Conservation (phyloP, 2,113 vertebrate species). For the Rhinolophus ferrumequinum region DNA sequence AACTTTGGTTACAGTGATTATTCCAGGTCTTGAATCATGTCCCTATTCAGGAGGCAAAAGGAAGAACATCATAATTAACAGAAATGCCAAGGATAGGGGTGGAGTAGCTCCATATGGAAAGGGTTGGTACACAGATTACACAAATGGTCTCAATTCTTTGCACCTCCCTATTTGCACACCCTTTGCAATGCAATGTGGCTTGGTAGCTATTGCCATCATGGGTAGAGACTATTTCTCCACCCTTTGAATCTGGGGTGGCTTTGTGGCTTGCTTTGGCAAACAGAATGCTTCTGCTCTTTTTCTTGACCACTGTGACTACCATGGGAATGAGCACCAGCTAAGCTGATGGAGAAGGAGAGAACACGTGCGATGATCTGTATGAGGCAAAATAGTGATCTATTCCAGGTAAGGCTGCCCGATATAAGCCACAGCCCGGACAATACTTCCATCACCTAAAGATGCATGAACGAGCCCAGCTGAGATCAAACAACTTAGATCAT, state of each 20-base stretch:
- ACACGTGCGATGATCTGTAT: not conserved
- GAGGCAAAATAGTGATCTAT: not conserved
- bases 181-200: not conserved
- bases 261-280: not conserved
- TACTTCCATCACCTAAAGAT: not conserved
- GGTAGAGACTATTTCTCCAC: not conserved
- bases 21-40: not conserved
- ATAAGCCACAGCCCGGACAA: not conserved
- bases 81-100: not conserved
- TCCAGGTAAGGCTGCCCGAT: not conserved
- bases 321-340: not conserved
- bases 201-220: not conserved
- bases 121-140: accelerated
- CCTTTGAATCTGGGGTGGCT: not conserved
- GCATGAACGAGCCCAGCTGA: not conserved
- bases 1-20: not conserved
- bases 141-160: not conserved
- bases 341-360: not conserved
- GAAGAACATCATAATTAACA: not conserved
- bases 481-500: not conserved
- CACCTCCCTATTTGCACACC: not conserved
- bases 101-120: not conserved
- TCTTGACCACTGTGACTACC: not conserved
- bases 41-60: not conserved
- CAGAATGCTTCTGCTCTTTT: not conserved